These are phyloP conservation scores for Chrysemys picta DNA, from an alignment of 2,113 vertebrate species.

Conservation along the genomic window DNA sequence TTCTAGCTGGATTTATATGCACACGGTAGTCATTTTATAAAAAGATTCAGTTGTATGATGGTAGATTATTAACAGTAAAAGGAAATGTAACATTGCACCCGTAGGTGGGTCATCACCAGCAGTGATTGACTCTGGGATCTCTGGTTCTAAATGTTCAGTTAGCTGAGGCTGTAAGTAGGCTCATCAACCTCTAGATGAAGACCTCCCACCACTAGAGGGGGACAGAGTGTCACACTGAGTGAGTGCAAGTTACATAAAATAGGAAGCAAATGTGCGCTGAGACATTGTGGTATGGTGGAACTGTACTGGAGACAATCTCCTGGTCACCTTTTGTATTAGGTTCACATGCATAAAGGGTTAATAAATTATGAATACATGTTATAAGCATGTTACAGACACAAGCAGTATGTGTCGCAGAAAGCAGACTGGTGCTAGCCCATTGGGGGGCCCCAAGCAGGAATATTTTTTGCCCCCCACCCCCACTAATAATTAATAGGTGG, in stretches of 20 bases:
- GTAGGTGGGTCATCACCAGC: background rate
- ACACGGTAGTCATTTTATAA: background rate
- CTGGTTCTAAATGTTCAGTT: background rate
- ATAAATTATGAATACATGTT: fast-evolving
- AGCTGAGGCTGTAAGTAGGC: background rate
- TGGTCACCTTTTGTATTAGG: background rate
- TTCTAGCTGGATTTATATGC: background rate
- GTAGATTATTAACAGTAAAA: background rate
- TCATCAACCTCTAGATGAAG: background rate
- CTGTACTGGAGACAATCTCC: background rate
- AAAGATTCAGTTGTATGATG: background rate
- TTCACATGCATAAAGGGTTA: fast-evolving
- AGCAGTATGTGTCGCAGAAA: background rate
- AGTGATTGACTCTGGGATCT: background rate
- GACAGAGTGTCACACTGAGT: background rate
- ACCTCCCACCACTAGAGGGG: background rate
- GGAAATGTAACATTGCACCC: background rate
- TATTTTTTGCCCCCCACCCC: fast-evolving
- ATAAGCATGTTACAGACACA: fast-evolving
- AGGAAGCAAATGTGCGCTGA: background rate
- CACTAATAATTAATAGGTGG: too few relatives aligned
- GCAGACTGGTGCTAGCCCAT: too few relatives aligned
- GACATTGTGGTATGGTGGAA: fast-evolving
- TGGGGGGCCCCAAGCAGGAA: too few relatives aligned
- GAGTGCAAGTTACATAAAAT: background rate